Evolutionary conservation across 2,797 vertebrate species (phyloP).

Genomic region (Melanotaenia parkinsoni): DNA sequence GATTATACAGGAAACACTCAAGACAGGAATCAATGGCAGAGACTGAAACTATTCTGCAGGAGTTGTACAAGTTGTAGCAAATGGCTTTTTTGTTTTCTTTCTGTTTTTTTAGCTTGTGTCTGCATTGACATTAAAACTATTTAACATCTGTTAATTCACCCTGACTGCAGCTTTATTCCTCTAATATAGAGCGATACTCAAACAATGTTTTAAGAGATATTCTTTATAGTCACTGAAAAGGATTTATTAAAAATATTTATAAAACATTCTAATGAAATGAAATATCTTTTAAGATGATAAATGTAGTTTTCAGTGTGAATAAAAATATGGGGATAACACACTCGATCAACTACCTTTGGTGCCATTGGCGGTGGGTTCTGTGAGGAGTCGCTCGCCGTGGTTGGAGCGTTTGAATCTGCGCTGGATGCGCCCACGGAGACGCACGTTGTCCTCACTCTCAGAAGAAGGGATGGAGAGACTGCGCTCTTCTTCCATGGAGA

Average conservation of each 20-base stretch:
- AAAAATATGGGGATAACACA: not conserved
- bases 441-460: constrained; percentile 95
- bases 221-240: not conserved
- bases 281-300: not conserved
- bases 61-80: not conserved
- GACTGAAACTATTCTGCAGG: not conserved
- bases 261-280: not conserved
- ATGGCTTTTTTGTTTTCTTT: too few relatives aligned
- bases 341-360: constrained; percentile 87
- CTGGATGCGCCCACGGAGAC: constrained; percentile 93
- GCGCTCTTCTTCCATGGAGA: constrained; percentile 95
- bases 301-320: not conserved
- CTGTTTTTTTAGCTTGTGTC: not conserved
- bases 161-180: not conserved
- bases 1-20: not conserved
- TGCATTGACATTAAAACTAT: not conserved
- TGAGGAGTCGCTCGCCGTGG: constrained; percentile 93
- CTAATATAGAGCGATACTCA: not conserved
- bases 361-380: constrained; percentile 86
- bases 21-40: not conserved
- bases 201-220: not conserved
- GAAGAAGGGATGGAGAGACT: constrained; percentile 97
- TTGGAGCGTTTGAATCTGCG: constrained; percentile 91
- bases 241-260: not conserved
- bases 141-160: constrained; percentile 8